Base-by-base conservation (phyloP, 2,113 vertebrate genomes). In the Pseudopipra pipra region DNA sequence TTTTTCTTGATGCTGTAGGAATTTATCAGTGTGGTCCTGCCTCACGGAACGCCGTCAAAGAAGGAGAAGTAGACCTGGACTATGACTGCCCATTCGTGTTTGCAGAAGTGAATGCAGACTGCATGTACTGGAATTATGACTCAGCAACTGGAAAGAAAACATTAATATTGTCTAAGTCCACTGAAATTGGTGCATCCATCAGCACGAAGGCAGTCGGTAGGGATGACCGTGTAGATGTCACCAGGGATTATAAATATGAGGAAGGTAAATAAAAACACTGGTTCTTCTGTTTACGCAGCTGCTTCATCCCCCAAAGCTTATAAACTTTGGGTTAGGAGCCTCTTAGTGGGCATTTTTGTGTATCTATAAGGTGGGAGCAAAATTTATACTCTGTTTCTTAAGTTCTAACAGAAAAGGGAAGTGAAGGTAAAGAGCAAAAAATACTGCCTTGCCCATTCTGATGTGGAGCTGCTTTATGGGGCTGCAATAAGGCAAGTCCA, bases 151-250 rank as follows among this genome's bases (percentile, higher is more conserved):
- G 90, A 52, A 81, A 37, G 25, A 91, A 82, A 81, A 98, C 66
- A 24, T 62, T 91, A 59, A 97, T 96, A 19, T 85, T 71, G 27
- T 71, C 96, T 1, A 63, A 98, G 25, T 68, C 92, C 33, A 68
- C 52, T 5, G 35, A n/a, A 7, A 52, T 98, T 16, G 98, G 98
- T 78, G 91, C 37, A 44, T 91, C 84, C 70, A 98, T 98, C 91
- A 98, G 98, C 89, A 98, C 98, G 47, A 98, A 98, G 80, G 97
- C 97, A 0, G 97, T 98, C n/a, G 98, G 98, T 35, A 98, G 93
- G 91, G 83, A 98, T 46, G 83, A 80, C 21, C 98, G 98, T 20
- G 46, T 97, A 49, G 97, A 98, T 9, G 56, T 98, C 94, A 98
- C 98, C 2, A 88, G 61, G 5, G 92, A 97, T 21, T 98, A 98